These are phyloP conservation scores for Atethmia centrago DNA, from an alignment of 2,888 invertebrate genomes.

Conservation along the genomic window DNA sequence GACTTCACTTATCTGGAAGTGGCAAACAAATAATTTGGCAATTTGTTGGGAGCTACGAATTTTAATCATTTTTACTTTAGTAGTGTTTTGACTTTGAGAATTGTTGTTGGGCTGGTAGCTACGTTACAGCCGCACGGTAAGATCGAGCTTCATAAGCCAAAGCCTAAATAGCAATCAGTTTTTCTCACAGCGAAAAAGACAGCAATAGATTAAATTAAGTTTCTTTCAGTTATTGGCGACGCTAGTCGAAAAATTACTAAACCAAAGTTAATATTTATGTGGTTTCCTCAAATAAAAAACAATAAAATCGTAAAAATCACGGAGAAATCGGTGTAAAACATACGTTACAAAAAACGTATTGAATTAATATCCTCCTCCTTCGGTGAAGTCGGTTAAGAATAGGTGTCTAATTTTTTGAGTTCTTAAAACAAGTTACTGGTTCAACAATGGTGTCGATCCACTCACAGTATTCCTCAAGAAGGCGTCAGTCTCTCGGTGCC, in stretches of 20 bases:
- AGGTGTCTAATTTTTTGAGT: not conserved
- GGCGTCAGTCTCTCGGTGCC: conserved; percentile 81
- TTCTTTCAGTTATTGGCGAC: not conserved
- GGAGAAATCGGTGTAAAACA: not conserved
- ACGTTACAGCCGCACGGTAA: not conserved
- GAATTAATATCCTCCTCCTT: no score
- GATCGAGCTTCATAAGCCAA: not conserved
- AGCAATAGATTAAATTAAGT: not conserved
- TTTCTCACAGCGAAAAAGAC: not conserved
- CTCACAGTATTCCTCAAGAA: conserved; percentile 80
- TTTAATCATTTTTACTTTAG: not conserved
- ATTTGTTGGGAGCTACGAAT: not conserved
- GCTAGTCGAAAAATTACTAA: not conserved
- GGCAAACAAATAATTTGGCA: not conserved
- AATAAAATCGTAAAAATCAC: not conserved
- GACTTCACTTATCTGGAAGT: conserved; percentile 69
- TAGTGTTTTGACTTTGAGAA: not conserved
- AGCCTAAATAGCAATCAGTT: not conserved
- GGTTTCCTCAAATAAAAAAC: not conserved
- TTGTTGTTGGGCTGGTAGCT: not conserved
- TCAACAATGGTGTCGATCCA: conserved; percentile 18
- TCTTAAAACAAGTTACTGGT: not conserved
- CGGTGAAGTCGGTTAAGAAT: not conserved
- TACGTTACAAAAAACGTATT: not conserved
- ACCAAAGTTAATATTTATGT: no score